These are phyloP conservation scores for Notodonta ziczac DNA, from an alignment of 2,888 invertebrate genomes.

Conservation along the genomic window DNA sequence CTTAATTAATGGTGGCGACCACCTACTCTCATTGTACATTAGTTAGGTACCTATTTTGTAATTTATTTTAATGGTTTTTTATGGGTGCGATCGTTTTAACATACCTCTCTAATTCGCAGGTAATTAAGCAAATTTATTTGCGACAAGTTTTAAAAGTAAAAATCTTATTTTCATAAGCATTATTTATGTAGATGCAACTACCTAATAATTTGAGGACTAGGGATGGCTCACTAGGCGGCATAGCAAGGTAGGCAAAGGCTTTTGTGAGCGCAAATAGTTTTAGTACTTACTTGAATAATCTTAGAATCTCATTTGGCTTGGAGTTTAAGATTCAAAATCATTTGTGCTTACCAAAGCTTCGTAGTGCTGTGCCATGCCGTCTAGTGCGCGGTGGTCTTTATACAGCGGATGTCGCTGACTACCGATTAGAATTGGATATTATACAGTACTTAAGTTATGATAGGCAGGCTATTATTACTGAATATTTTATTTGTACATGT, in stretches of 20 bases:
- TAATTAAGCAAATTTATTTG: too few species aligned
- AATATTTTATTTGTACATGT: not conserved
- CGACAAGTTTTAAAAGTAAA: too few species aligned
- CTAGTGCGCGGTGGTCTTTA: too few species aligned
- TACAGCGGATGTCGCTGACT: not conserved
- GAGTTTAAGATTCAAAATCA: too few species aligned
- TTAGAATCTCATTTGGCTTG: too few species aligned
- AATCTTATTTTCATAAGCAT: not conserved
- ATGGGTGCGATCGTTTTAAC: not conserved
- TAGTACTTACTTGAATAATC: too few species aligned
- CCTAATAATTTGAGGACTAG: not conserved
- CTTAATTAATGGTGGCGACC: not conserved
- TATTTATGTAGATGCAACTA: too few species aligned
- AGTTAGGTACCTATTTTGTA: not conserved
- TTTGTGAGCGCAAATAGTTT: too few species aligned
- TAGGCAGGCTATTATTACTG: not conserved
- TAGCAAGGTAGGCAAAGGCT: too few species aligned
- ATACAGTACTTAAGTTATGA: not conserved
- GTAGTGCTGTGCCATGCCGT: too few species aligned
- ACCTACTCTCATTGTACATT: not conserved
- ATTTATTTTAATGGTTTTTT: not conserved
- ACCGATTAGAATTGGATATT: not conserved
- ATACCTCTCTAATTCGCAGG: not conserved
- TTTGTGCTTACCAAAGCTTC: too few species aligned
- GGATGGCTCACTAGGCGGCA: not conserved